These are phyloP conservation scores for Ryuthela nishihirai DNA, from an alignment of 2,888 invertebrate genomes.

Conservation along the genomic window DNA sequence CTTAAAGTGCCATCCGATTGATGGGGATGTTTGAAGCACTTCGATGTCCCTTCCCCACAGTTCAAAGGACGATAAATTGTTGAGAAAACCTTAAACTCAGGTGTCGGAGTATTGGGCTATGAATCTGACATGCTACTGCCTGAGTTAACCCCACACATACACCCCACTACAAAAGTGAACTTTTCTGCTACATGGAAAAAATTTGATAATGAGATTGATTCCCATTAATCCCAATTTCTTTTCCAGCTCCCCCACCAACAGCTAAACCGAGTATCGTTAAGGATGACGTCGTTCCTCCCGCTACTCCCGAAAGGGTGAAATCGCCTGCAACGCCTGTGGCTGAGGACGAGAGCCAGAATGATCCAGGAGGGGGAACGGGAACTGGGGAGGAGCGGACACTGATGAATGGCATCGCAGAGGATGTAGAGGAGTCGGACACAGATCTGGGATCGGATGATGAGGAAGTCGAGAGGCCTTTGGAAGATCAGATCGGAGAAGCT, in stretches of 20 bases:
- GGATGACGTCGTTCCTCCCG: slow-evolving; percentile 7
- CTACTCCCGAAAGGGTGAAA: slow-evolving; percentile 20
- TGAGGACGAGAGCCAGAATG: slow-evolving; percentile 14
- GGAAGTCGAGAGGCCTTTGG: slow-evolving; percentile 46
- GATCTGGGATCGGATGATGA: slow-evolving; percentile 52
- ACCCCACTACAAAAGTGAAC: no score
- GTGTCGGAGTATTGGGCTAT: no score
- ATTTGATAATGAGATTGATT: no score
- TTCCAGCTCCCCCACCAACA: slow-evolving; percentile 6
- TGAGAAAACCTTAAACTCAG: no score
- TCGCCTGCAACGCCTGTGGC: slow-evolving; percentile 19
- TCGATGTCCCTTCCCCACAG: no score
- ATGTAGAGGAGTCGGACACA: slow-evolving; percentile 45
- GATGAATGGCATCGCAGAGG: slow-evolving; percentile 12
- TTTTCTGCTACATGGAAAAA: no score
- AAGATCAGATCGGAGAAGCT: not conserved
- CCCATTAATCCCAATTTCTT: no score
- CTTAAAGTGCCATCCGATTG: no score
- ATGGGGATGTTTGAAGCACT: no score
- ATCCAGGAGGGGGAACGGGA: slow-evolving; percentile 14
- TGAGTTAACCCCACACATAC: no score
- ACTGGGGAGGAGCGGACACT: slow-evolving; percentile 10
- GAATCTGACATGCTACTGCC: no score
- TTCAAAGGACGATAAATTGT: no score
- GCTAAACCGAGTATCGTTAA: not conserved